A percentile compares a stretch with the other conserved stretches of the same genome.
phyloP scores from a whole-genome alignment of 1,140 invertebrate species.

The Parasteatoda tepidariorum region DNA sequence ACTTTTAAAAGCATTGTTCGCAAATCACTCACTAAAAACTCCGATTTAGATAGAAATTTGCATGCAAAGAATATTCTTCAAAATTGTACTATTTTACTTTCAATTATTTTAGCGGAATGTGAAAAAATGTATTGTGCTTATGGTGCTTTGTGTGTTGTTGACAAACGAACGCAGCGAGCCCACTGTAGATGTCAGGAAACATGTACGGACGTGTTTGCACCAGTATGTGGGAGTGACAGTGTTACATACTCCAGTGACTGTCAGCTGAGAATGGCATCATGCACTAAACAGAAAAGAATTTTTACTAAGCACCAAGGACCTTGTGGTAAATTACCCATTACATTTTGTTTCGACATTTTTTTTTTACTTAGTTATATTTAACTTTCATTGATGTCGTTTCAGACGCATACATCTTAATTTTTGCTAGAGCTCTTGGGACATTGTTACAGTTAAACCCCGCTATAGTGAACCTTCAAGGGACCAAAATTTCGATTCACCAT shows the following conservation, averaged over 20 bases:
- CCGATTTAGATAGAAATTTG: no score
- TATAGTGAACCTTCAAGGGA: no score
- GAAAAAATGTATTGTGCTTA: constrained; percentile 83
- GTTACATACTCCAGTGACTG: constrained; percentile 85
- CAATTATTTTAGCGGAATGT: constrained; percentile 76
- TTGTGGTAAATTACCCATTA: constrained; percentile 78
- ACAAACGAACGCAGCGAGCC: constrained; percentile 72
- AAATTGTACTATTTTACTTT: no score
- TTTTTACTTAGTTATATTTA: background rate
- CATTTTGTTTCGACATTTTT: background rate
- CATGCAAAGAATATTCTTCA: no score
- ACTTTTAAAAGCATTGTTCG: no score
- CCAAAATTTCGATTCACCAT: no score
- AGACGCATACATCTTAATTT: no score
- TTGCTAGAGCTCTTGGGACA: no score
- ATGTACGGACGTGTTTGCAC: constrained; percentile 69
- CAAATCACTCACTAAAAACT: no score
- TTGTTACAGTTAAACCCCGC: no score
- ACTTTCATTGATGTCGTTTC: no score
- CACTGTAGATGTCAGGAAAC: constrained; percentile 78
- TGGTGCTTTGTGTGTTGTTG: constrained; percentile 80
- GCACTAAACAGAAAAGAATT: constrained; percentile 78
- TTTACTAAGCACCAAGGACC: constrained; percentile 80
- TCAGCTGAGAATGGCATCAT: constrained; percentile 79
- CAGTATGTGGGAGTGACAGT: constrained; percentile 84